phyloP scores from a whole-genome alignment of 2,797 vertebrate genomes.

The Salarias fasciatus region DNA sequence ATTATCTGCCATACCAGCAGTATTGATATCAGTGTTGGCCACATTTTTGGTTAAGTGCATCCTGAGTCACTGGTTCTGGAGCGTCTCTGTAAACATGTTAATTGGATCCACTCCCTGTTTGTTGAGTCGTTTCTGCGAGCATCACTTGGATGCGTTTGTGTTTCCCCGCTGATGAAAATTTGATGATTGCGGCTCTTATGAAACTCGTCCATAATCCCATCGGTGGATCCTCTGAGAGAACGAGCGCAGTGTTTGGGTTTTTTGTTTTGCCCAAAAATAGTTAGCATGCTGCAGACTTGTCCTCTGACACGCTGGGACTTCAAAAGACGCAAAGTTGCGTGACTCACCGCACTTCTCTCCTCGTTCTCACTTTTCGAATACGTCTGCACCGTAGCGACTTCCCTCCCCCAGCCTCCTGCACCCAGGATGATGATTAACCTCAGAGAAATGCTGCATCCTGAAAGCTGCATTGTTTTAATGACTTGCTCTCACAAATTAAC shows the following conservation, averaged over 20 bases:
- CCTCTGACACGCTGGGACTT: conserved; percentile 5
- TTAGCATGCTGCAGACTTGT: conserved; percentile 7
- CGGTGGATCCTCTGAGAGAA: conserved; percentile 16
- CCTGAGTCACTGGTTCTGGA: too few species aligned
- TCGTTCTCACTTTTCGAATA: conserved; percentile 34
- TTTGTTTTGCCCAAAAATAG: conserved; percentile 28
- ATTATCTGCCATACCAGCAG: too few species aligned
- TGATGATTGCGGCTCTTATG: conserved; percentile 15
- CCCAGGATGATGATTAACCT: conserved; percentile 57
- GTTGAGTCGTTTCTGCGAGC: conserved; percentile 6
- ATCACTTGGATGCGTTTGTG: conserved; percentile 1
- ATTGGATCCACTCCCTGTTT: not conserved
- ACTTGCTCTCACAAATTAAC: conserved; percentile 56
- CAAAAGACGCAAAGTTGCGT: conserved; percentile 12
- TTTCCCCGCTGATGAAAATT: conserved; percentile 16
- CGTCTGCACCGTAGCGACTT: conserved; percentile 14
- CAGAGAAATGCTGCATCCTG: conserved; percentile 41
- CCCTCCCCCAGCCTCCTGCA: conserved; percentile 7
- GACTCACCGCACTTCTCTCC: conserved; percentile 28
- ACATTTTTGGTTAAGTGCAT: too few species aligned
- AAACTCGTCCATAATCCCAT: conserved; percentile 42
- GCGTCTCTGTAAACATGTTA: not conserved
- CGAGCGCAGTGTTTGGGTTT: not conserved
- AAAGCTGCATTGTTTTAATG: conserved; percentile 65
- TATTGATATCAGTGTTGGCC: too few species aligned